Percentiles rank a stretch among this genome's conserved stretches.
These are phyloP conservation scores for Cryptus armator DNA, from an alignment of 2,888 invertebrate species.

Conservation along the genomic window DNA sequence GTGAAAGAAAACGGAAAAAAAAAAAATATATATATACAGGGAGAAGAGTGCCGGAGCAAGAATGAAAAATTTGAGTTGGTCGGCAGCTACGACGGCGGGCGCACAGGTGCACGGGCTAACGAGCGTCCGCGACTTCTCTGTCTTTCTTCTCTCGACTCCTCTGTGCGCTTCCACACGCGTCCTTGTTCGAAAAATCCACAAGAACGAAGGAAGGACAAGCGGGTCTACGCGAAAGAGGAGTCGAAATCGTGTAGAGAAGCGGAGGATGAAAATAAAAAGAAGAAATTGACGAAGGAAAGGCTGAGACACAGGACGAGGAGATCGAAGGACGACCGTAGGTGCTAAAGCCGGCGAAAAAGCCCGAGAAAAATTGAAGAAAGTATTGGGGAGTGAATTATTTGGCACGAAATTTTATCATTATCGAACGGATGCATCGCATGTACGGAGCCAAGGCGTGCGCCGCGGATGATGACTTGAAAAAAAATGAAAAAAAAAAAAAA, in stretches of 20 bases:
- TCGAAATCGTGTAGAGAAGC: constrained; percentile 68
- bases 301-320: constrained; percentile 10
- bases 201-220: constrained; percentile 48
- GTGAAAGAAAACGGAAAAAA: constrained; percentile 67
- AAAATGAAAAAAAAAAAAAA: constrained; percentile 10
- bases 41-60: constrained; percentile 77
- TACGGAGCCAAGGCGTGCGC: background rate
- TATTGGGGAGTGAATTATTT: background rate
- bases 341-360: background rate
- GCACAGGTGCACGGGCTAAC: constrained; percentile 81
- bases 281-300: constrained; percentile 61
- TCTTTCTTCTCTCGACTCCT: constrained; percentile 55
- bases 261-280: constrained; percentile 58
- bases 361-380: background rate
- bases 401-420: constrained; percentile 25
- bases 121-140: constrained; percentile 71
- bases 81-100: constrained; percentile 58
- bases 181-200: constrained; percentile 21
- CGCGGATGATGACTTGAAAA: constrained; percentile 8
- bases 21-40: constrained; percentile 37
- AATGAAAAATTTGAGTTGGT: constrained; percentile 80
- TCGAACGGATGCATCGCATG: background rate
- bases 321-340: background rate
- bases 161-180: constrained; percentile 19
- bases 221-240: constrained; percentile 45